Conservation (phyloP, 2,113 vertebrate genomes). For the Pyxicephalus adspersus region DNA sequence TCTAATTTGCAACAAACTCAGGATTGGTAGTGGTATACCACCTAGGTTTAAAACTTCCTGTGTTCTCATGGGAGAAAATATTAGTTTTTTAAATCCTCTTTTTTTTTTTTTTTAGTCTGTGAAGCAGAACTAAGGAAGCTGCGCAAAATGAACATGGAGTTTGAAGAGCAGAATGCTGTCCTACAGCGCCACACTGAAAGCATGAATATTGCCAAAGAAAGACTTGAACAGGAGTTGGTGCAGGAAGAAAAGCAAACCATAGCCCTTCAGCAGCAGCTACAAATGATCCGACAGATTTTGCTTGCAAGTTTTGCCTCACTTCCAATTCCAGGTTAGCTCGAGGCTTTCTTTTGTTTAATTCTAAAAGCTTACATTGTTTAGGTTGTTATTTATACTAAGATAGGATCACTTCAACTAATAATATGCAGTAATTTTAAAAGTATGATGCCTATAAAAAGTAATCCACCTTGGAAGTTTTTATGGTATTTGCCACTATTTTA, state of each 20-base stretch:
- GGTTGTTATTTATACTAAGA: no score
- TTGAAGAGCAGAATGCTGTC: conserved; percentile 94
- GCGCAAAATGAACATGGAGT: conserved; percentile 93
- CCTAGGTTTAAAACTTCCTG: no score
- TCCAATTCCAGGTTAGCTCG: conserved; percentile 85
- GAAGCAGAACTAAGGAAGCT: conserved; percentile 92
- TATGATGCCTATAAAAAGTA: no score
- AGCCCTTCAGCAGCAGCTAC: conserved; percentile 88
- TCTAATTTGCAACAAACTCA: no score
- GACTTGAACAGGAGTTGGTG: conserved; percentile 91
- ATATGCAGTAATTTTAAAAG: no score
- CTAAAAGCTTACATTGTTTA: no score
- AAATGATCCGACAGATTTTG: conserved; percentile 88
- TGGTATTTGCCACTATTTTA: no score
- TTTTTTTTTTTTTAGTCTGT: conserved; percentile 72
- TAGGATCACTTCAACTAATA: no score
- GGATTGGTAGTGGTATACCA: no score
- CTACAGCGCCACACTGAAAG: conserved; percentile 94
- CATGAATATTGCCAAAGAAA: conserved; percentile 94
- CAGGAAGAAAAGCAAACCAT: conserved; percentile 90
- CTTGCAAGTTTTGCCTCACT: conserved; percentile 86
- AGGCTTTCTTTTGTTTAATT: not conserved
- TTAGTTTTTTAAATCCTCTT: no score
- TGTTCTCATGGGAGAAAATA: no score
- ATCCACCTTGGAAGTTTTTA: no score